Conservation (phyloP, 1,140 invertebrate species). For the Drosophila arizonae region DNA sequence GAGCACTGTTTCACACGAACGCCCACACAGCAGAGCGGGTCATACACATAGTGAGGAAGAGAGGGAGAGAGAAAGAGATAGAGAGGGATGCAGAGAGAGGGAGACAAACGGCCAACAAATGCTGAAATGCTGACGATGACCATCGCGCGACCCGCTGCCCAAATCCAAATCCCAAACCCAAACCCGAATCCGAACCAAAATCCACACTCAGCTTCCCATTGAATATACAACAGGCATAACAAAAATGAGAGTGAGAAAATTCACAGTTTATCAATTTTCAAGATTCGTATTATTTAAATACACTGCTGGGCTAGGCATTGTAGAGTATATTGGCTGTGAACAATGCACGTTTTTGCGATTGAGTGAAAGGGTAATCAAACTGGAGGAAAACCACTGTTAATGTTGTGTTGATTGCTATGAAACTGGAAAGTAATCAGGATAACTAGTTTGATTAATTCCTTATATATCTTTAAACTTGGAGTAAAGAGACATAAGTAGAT, state of each 20-base stretch:
- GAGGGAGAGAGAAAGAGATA: not conserved
- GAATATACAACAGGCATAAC: conserved; percentile 20
- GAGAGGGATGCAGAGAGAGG: conserved; percentile 4
- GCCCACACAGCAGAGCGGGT: conserved; percentile 52
- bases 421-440: too few relatives aligned
- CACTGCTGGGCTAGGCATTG: not conserved
- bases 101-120: conserved; percentile 21
- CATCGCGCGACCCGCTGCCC: conserved; percentile 40
- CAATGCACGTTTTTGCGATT: not conserved
- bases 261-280: conserved; percentile 68
- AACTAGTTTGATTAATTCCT: too few relatives aligned
- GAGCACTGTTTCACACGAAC: conserved; percentile 70
- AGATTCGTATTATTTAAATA: conserved; percentile 49
- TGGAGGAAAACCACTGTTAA: not conserved
- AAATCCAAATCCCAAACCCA: conserved; percentile 10
- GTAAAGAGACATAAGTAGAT: too few relatives aligned
- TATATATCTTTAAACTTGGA: too few relatives aligned
- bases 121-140: conserved; percentile 56
- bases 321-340: not conserved
- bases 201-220: conserved; percentile 8
- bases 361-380: not conserved
- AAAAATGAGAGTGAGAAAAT: conserved; percentile 64
- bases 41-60: not conserved
- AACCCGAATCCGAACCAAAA: conserved; percentile 9
- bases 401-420: too few relatives aligned